Evolutionary conservation across 2,797 vertebrate genomes (phyloP).

Genomic region (Malacoctenus gilli): DNA sequence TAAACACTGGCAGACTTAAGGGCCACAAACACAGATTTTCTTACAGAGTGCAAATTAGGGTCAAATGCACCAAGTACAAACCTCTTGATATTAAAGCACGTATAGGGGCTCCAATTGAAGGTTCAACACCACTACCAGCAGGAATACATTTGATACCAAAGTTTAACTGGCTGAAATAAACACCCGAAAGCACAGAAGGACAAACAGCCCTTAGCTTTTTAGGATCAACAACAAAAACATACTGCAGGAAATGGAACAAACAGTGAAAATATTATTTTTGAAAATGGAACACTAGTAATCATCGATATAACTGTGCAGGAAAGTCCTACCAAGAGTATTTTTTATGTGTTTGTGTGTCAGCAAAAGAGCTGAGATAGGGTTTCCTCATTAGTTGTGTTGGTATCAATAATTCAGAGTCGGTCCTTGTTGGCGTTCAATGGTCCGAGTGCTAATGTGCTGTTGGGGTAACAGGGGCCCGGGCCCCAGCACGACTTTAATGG

Average conservation of each 20-base stretch:
- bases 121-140: too few relatives aligned
- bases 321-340: constrained; percentile 27
- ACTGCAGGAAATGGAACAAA: constrained; percentile 33
- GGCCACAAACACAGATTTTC: constrained; percentile 36
- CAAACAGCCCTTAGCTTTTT: constrained; percentile 18
- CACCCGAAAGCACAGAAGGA: constrained; percentile 15
- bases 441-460: constrained; percentile 89
- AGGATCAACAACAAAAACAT: constrained; percentile 23
- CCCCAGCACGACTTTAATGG: constrained; percentile 85
- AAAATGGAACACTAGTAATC: constrained; percentile 41
- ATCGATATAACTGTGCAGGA: constrained; percentile 31
- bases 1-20: constrained; percentile 49
- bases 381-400: constrained; percentile 87
- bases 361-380: constrained; percentile 74
- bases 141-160: too few relatives aligned
- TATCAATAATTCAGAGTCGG: constrained; percentile 87
- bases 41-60: constrained; percentile 10
- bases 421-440: constrained; percentile 87
- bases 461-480: constrained; percentile 74
- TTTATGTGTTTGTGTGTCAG: constrained; percentile 65
- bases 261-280: constrained; percentile 39
- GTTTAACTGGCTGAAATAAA: too few relatives aligned
- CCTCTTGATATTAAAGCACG: constrained; percentile 42
- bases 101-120: not conserved
- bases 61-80: constrained; percentile 27